A percentile compares a stretch with the other conserved stretches of the same genome.
Conservation (phyloP, 2,797 vertebrate genomes). For the Odontamblyopus rebecca region DNA sequence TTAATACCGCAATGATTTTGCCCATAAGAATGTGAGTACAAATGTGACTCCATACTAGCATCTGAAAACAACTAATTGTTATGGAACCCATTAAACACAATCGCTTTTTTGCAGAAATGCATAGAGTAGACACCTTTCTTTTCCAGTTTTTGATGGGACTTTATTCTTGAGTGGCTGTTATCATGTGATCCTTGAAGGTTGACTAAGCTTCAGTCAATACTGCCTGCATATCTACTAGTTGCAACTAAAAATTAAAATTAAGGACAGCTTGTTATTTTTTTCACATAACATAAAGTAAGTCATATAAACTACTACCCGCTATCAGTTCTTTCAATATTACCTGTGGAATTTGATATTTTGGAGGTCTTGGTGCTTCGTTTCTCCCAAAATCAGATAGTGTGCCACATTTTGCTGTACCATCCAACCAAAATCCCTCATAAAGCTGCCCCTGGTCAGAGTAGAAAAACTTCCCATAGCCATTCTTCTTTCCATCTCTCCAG, state of each 20-base stretch:
- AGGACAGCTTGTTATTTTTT: not conserved
- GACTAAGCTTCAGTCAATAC: slow-evolving; percentile 80
- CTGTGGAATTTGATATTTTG: slow-evolving; percentile 86
- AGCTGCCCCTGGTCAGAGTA: slow-evolving; percentile 83
- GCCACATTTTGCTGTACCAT: slow-evolving; percentile 84
- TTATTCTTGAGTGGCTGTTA: slow-evolving; percentile 18
- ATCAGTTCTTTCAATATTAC: slow-evolving; percentile 59
- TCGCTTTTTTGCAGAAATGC: not conserved
- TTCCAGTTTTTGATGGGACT: slow-evolving; percentile 2
- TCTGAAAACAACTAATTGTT: not conserved
- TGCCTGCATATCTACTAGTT: slow-evolving; percentile 75
- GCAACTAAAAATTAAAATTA: slow-evolving; percentile 69
- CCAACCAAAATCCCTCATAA: slow-evolving; percentile 88
- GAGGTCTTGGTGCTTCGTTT: slow-evolving; percentile 70
- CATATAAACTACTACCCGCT: too few relatives aligned
- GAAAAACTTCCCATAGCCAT: slow-evolving; percentile 83
- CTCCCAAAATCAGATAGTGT: slow-evolving; percentile 81
- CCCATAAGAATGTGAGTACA: not conserved
- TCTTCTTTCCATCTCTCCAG: slow-evolving; percentile 87
- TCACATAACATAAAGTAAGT: too few relatives aligned
- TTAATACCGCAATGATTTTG: not conserved
- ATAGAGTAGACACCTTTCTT: not conserved
- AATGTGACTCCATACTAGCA: not conserved
- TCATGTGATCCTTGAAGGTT: slow-evolving; percentile 36
- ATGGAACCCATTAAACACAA: not conserved